Evolutionary conservation across 2,888 invertebrate genomes (phyloP).

Genomic region (Pollenia amentaria): DNA sequence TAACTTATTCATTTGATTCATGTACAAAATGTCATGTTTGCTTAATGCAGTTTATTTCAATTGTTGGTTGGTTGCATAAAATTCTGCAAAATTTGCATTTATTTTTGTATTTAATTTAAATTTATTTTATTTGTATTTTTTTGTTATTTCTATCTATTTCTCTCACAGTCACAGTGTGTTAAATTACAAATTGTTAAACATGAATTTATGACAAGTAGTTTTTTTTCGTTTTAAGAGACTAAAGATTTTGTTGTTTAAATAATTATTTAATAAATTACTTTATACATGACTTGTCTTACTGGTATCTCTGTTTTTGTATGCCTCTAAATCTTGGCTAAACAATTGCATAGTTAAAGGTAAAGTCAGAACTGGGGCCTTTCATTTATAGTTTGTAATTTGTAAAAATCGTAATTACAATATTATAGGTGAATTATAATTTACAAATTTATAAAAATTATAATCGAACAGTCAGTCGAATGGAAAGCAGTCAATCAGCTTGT

Average conservation of each 20-base stretch:
- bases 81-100: slow-evolving; percentile 48
- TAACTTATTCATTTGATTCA: slow-evolving; percentile 41
- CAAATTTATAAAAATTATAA: too few species aligned
- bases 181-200: slow-evolving; percentile 62
- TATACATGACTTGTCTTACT: slow-evolving; percentile 18
- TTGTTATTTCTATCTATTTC: not conserved
- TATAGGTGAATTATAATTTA: too few species aligned
- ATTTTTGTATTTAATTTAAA: slow-evolving; percentile 12
- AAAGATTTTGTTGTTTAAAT: slow-evolving; percentile 65
- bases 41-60: slow-evolving; percentile 25
- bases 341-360: slow-evolving; percentile 18
- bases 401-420: too few species aligned
- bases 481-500: too few species aligned
- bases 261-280: slow-evolving; percentile 70
- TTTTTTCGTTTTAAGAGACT: slow-evolving; percentile 43
- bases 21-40: slow-evolving; percentile 34
- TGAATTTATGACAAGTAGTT: slow-evolving; percentile 64
- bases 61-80: slow-evolving; percentile 26
- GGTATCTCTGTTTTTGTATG: not conserved
- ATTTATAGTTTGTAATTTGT: too few species aligned
- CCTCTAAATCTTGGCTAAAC: not conserved
- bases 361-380: too few species aligned
- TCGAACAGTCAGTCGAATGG: too few species aligned
- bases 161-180: slow-evolving; percentile 31
- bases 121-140: not conserved